Evolutionary conservation across 2,113 vertebrate genomes (phyloP), one percentile per base, ranked within the genome.

Genomic region (Microtus pennsylvanicus): DNA sequence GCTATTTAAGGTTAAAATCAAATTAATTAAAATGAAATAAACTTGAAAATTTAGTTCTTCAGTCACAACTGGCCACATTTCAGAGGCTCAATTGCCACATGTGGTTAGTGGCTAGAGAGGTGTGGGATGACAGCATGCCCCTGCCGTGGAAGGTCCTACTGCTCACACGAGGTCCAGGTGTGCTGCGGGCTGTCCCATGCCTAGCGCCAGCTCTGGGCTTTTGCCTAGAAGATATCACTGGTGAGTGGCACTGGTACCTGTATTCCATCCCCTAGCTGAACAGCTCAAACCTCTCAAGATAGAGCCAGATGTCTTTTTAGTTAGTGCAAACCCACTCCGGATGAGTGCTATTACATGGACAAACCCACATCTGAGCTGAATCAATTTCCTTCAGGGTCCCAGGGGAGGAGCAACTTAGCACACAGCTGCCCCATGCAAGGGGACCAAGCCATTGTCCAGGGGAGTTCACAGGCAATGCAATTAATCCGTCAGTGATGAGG

Each of bases 1-100:
- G 42, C 63, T 81, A 38, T n/a, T 87, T 81, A 67, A 93, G 87
- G 72, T 69, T 81, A 70, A 92, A 94, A 93, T 87, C 89, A 91
- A 91, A 91, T 96, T 93, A 93, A 94, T 87, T 83, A 85, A 70
- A 94, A 42, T 35, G 52, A 94, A 92, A 92, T 94, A 86, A 93
- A 93, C 85, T 89, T 17, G 45, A 89, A 94, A 78, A 28, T 58
- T 85, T 28, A 86, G 42, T 70, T 94, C 67, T 75, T 78, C 69
- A 19, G 47, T 81, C n/a, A 65, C 58, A 63, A 65, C 55, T 67
- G 80, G 87, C 69, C 82, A 91, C 47, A 28, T 87, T 93, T 78
- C 67, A 75, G 88, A 69, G 83, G 74, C 70, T 96, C 52, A 26
- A 2, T 47, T n/a, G 77, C 72, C n/a, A 21, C 30, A 38, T 69